Evolutionary conservation across 2,113 vertebrate genomes (phyloP).

Genomic region (Solea solea): DNA sequence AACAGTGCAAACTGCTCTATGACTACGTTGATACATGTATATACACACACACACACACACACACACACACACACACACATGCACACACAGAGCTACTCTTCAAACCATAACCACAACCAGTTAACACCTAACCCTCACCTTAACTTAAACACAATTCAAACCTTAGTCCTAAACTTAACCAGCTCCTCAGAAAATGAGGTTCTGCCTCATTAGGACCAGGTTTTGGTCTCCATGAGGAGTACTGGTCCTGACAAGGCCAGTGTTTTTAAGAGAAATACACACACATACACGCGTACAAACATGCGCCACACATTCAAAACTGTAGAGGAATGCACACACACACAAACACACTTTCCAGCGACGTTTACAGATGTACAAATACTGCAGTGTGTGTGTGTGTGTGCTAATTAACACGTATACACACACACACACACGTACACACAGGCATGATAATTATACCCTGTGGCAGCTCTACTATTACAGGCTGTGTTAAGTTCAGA

Average conservation of each 20-base stretch:
- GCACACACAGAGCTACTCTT: background rate
- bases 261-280: too few relatives aligned
- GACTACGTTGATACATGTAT: background rate
- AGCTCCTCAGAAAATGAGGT: too few relatives aligned
- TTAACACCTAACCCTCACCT: too few relatives aligned
- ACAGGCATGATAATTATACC: slow-evolving; percentile 32
- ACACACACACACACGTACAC: slow-evolving; percentile 13
- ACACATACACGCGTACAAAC: background rate
- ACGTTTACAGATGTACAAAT: too few relatives aligned
- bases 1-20: background rate
- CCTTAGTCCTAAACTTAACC: too few relatives aligned
- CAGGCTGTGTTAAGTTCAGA: slow-evolving; percentile 19
- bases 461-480: slow-evolving; percentile 23
- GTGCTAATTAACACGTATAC: background rate
- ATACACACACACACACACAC: background rate
- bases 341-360: background rate
- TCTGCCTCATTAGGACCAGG: too few relatives aligned
- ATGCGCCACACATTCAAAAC: too few relatives aligned
- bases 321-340: background rate
- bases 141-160: too few relatives aligned
- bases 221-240: too few relatives aligned
- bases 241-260: too few relatives aligned
- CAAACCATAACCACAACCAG: too few relatives aligned
- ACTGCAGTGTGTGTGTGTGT: too few relatives aligned
- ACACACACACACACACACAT: background rate